phyloP scores from a whole-genome alignment of 2,797 vertebrate species.

The Phoeniculus purpureus region DNA sequence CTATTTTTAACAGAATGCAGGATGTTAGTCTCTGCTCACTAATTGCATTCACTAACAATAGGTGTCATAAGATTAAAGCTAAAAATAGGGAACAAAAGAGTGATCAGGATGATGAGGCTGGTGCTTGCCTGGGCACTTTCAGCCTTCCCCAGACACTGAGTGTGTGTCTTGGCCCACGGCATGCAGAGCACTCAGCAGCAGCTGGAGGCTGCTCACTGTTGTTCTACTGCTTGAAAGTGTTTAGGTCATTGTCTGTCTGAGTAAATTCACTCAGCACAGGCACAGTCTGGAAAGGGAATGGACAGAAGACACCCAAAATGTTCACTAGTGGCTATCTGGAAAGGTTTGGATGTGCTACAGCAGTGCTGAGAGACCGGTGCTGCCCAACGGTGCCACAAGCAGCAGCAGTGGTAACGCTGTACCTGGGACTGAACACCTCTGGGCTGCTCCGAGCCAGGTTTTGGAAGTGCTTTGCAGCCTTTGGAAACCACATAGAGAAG shows the following conservation, averaged over 20 bases:
- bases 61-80: constrained; percentile 29
- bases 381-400: background rate
- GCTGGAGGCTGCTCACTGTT: background rate
- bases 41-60: background rate
- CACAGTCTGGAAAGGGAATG: background rate
- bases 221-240: accelerated
- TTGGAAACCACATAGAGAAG: background rate
- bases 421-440: background rate
- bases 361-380: background rate
- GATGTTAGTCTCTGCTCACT: background rate
- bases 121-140: accelerated
- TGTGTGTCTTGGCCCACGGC: background rate
- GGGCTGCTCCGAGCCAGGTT: accelerated
- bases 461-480: background rate
- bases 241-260: accelerated
- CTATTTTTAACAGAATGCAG: constrained; percentile 20
- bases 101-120: background rate
- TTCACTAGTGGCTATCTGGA: accelerated
- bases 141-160: background rate
- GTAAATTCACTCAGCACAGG: background rate
- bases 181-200: accelerated
- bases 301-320: accelerated
- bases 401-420: accelerated
- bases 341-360: accelerated
- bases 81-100: background rate